Base-by-base conservation (phyloP, 2,113 vertebrate species). In the Calyptomena viridis region DNA sequence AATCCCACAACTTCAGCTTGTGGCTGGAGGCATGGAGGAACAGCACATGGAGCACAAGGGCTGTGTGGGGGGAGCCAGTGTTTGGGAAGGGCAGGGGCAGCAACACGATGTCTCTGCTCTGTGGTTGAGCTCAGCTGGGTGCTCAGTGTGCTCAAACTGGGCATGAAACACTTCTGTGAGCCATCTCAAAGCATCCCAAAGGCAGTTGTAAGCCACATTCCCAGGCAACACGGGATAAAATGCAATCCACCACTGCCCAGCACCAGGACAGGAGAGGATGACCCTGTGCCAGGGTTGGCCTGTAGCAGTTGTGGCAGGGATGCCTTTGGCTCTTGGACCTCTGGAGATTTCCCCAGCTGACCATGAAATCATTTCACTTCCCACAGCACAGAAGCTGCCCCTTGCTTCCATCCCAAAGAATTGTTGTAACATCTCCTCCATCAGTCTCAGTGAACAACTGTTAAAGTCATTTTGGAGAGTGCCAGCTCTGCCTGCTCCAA, bases 81-180 rank as follows among this genome's bases (percentile, higher is more conserved):
- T 79, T 27, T 33, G 40, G 35, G 23, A 37, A 66, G 31, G 25
- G 47, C 60, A 50, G 52, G 50, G 47, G 23, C 20, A 66, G 66
- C n/a, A 84, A 10, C 1, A 8, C 15, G 0, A 0, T 8, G 4
- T 25, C 37, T 35, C 35, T 31, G 14, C 30, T 59, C 72, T 33
- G 50, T 23, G 28, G 12, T 4, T 90, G 62, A 83, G 22, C 49
- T 72, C 17, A 35, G 31, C 11, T n/a, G 56, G n/a, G 37, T 49
- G 53, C 24, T 63, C 71, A 12, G 5, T 25, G 44, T 42, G 30
- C 33, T 39, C 42, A 35, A 40, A 46, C 4, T 12, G 37, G 52
- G 24, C 44, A 63, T 27, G 47, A 14, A 59, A 42, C 31, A 3
- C 28, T 62, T 31, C n/a, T 28, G 23, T 12, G 27, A 56, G 37